Percentiles rank a stretch among this genome's conserved stretches.
These are phyloP conservation scores for Herminia tarsipennalis DNA, from an alignment of 2,888 invertebrate species.

Conservation along the genomic window DNA sequence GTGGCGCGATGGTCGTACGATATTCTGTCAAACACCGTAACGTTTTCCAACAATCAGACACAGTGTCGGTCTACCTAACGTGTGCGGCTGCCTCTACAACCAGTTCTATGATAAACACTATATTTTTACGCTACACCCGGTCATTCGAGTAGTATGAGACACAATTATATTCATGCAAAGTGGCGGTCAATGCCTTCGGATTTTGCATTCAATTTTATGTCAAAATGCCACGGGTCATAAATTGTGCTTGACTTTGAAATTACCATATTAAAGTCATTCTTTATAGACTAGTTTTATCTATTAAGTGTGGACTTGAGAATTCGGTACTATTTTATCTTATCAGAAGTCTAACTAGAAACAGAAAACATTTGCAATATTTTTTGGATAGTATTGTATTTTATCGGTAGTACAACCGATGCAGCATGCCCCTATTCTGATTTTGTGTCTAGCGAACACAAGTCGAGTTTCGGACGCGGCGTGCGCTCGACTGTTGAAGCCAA, in stretches of 20 bases:
- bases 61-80: constrained; percentile 34
- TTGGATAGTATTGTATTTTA: too few relatives aligned
- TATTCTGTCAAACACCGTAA: constrained; percentile 43
- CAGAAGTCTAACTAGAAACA: too few relatives aligned
- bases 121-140: constrained; percentile 12
- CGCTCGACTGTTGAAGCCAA: constrained; percentile 42
- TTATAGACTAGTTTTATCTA: too few relatives aligned
- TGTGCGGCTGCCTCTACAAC: constrained; percentile 15
- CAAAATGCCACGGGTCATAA: not conserved
- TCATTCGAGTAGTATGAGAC: constrained; percentile 7
- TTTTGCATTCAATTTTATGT: not conserved
- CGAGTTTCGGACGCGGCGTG: constrained; percentile 48
- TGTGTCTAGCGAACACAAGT: constrained; percentile 56
- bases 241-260: too few relatives aligned
- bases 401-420: constrained; percentile 22
- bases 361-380: too few relatives aligned
- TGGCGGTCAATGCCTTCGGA: constrained; percentile 25
- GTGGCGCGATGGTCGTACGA: constrained; percentile 73
- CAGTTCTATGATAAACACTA: constrained; percentile 12
- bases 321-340: too few relatives aligned
- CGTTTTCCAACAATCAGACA: constrained; percentile 53
- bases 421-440: constrained; percentile 43
- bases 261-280: too few relatives aligned
- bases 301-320: too few relatives aligned
- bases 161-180: constrained; percentile 28